Evolutionary conservation across 1,140 invertebrate genomes (phyloP).

Genomic region (Drosophila yakuba): DNA sequence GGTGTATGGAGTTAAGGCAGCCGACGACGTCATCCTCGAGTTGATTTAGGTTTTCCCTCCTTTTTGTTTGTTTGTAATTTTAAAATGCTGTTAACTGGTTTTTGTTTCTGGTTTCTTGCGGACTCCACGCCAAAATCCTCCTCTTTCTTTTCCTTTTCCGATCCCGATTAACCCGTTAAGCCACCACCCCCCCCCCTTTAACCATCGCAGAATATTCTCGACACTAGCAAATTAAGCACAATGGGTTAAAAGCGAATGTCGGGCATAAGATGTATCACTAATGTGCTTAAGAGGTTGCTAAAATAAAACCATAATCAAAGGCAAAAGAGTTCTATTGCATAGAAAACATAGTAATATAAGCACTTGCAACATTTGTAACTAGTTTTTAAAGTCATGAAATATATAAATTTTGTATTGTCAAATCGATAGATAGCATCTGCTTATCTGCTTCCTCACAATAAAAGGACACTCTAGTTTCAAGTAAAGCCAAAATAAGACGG

Average conservation of each 20-base stretch:
- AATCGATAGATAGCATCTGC: not conserved
- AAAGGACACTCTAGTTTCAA: not conserved
- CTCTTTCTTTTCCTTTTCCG: not conserved
- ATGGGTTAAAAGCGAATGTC: not conserved
- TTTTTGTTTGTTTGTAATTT: constrained; percentile 72
- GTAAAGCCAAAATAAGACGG: constrained; percentile 6
- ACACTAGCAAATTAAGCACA: constrained; percentile 16
- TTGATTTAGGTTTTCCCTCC: constrained; percentile 63
- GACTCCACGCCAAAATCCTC: not conserved
- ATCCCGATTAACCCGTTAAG: constrained; percentile 29
- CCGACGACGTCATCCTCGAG: constrained; percentile 47
- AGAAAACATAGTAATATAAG: not conserved
- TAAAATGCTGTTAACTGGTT: constrained; percentile 63
- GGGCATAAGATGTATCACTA: not conserved
- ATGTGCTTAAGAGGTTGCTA: not conserved
- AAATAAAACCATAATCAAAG: not conserved
- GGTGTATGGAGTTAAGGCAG: constrained; percentile 22
- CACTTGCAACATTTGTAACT: not conserved
- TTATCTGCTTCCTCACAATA: not conserved
- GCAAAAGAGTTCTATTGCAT: not conserved
- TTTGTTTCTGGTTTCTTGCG: constrained; percentile 27
- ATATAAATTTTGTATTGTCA: too few species aligned
- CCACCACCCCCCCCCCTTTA: not conserved
- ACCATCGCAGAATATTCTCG: not conserved
- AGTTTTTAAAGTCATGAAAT: too few species aligned